Evolutionary conservation across 53 echinoderm and acorn worm genomes (phyloP).

Genomic region (Zoroaster sp.): DNA sequence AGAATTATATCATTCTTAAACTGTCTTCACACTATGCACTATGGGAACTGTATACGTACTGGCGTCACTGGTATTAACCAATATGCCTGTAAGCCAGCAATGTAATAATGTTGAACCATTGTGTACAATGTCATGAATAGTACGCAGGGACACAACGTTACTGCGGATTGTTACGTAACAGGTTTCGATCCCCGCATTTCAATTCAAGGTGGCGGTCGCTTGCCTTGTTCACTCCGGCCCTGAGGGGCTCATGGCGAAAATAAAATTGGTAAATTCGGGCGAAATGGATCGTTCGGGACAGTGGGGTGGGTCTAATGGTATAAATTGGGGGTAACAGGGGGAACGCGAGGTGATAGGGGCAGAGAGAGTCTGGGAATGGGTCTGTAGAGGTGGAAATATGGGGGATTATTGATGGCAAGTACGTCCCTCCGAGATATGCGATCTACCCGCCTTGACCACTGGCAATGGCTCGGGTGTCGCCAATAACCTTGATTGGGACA

Average conservation of each 20-base stretch:
- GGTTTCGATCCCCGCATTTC: conserved; percentile 40
- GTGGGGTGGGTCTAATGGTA: neutral
- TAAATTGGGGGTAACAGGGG: neutral
- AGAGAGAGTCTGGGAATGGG: neutral
- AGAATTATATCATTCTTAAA: too few species aligned
- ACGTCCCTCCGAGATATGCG: neutral
- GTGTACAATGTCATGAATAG: conserved; percentile 60
- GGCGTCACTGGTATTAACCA: too few species aligned
- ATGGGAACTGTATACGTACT: too few species aligned
- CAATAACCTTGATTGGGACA: conserved; percentile 57
- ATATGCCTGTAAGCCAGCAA: too few species aligned
- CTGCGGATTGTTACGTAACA: conserved; percentile 35
- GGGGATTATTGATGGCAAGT: neutral
- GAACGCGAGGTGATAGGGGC: neutral
- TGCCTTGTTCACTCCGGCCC: conserved; percentile 3
- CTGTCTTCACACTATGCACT: too few species aligned
- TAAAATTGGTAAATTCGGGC: neutral
- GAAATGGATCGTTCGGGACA: neutral
- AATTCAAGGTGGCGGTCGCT: conserved; percentile 58
- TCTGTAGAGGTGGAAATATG: neutral
- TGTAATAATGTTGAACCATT: neutral
- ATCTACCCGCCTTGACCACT: conserved; percentile 42
- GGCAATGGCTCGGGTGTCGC: neutral
- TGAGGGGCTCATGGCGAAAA: conserved; percentile 18
- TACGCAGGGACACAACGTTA: conserved; percentile 29